A percentile compares a stretch with the other conserved stretches of the same genome.
These are phyloP conservation scores for Aegypius monachus DNA, from an alignment of 2,113 vertebrate genomes.

Conservation along the genomic window DNA sequence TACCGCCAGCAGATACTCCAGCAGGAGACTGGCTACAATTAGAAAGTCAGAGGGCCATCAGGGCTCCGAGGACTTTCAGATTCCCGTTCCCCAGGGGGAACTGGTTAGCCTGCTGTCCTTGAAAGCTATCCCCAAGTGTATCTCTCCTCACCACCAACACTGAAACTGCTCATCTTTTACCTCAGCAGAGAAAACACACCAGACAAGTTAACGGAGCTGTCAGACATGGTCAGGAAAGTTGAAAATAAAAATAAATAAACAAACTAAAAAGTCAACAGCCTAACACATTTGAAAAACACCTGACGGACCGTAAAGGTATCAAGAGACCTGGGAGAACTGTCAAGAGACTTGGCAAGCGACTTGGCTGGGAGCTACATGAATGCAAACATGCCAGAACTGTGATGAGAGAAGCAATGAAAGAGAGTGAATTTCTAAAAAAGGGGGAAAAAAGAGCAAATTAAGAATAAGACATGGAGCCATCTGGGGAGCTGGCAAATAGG, in stretches of 20 bases:
- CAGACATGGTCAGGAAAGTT: neutral
- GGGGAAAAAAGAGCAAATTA: neutral
- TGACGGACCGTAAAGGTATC: neutral
- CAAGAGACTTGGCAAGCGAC: slow-evolving; percentile 10
- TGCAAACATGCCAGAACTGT: slow-evolving; percentile 15
- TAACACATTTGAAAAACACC: slow-evolving; percentile 4
- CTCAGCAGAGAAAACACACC: neutral
- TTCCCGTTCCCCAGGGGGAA: neutral
- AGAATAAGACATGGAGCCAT: slow-evolving; percentile 6
- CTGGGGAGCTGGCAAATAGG: slow-evolving; percentile 23
- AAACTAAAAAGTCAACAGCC: neutral
- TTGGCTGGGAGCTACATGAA: neutral
- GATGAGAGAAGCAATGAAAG: slow-evolving; percentile 15
- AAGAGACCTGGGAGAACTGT: neutral
- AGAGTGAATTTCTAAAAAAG: neutral
- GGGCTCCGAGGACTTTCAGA: neutral
- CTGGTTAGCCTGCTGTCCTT: neutral
- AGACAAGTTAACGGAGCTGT: neutral
- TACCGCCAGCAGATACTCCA: neutral
- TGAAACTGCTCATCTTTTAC: neutral
- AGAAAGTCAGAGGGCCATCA: neutral
- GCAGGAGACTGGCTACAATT: neutral
- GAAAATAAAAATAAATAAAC: neutral
- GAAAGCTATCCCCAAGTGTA: neutral
- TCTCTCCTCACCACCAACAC: neutral